Conservation (phyloP, 2,113 vertebrate genomes). For the Phylloscopus whistleri region DNA sequence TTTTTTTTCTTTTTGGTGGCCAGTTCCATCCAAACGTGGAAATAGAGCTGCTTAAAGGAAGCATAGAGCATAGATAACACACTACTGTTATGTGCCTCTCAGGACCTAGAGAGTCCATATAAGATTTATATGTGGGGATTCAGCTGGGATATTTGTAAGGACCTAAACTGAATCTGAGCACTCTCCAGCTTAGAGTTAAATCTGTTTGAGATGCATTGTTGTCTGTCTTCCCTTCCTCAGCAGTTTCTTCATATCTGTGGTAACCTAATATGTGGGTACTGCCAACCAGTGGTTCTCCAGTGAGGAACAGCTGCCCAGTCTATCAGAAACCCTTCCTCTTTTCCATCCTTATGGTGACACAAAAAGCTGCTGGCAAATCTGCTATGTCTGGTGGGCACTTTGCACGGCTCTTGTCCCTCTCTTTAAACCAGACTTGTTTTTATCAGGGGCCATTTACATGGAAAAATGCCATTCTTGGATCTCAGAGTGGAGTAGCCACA, state of each 20-base stretch:
- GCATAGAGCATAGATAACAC: neutral
- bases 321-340: neutral
- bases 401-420: neutral
- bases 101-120: neutral
- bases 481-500: neutral
- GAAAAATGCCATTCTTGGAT: neutral
- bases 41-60: neutral
- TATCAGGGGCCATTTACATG: neutral
- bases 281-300: neutral
- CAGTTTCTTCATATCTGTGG: neutral
- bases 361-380: neutral
- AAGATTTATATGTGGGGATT: neutral
- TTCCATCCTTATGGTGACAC: neutral
- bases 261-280: neutral
- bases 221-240: neutral
- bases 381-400: neutral
- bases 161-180: neutral
- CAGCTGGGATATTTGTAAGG: neutral
- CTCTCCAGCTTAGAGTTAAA: neutral
- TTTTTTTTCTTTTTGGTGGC: neutral
- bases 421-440: neutral
- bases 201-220: neutral
- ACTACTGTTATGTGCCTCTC: neutral
- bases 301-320: neutral
- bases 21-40: neutral